Evolutionary conservation across 2,888 invertebrate genomes (phyloP).

Genomic region (Gasteruption jaculator): DNA sequence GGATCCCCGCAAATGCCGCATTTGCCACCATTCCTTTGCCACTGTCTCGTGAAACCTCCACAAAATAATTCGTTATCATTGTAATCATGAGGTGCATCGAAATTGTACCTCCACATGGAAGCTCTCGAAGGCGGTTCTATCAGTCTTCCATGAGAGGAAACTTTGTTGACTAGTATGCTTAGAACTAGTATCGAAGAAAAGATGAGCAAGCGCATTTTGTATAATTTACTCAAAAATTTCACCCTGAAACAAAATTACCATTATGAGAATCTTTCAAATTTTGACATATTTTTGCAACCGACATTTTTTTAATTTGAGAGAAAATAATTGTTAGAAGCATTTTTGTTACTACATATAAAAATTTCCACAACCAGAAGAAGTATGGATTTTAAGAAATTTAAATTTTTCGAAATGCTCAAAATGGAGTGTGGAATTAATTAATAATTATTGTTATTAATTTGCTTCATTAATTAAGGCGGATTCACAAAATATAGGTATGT

Average conservation of each 20-base stretch:
- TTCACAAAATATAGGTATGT: too few relatives aligned
- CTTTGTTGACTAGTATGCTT: constrained; percentile 34
- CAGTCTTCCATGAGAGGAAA: constrained; percentile 66
- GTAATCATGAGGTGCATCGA: constrained; percentile 82
- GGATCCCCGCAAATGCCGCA: constrained; percentile 86
- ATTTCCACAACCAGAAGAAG: too few relatives aligned
- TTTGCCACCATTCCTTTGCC: constrained; percentile 75
- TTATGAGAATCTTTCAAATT: too few relatives aligned
- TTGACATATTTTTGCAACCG: constrained; percentile 1
- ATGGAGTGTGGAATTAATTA: too few relatives aligned
- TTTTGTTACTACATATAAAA: too few relatives aligned
- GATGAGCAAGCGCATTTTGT: constrained; percentile 23
- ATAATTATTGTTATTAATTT: too few relatives aligned
- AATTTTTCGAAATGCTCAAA: too few relatives aligned
- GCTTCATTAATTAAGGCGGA: too few relatives aligned
- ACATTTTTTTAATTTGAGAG: too few relatives aligned
- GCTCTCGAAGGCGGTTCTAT: constrained; percentile 85
- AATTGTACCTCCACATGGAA: constrained; percentile 86
- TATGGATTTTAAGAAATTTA: too few relatives aligned
- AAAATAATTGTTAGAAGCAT: too few relatives aligned
- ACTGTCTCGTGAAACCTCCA: constrained; percentile 81
- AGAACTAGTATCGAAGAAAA: constrained; percentile 20
- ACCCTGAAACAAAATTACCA: constrained; percentile 10
- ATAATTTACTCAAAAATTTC: constrained; percentile 11
- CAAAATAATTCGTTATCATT: constrained; percentile 87